phyloP scores from a whole-genome alignment of 2,888 invertebrate species.

The Leptarthrus brevirostris region DNA sequence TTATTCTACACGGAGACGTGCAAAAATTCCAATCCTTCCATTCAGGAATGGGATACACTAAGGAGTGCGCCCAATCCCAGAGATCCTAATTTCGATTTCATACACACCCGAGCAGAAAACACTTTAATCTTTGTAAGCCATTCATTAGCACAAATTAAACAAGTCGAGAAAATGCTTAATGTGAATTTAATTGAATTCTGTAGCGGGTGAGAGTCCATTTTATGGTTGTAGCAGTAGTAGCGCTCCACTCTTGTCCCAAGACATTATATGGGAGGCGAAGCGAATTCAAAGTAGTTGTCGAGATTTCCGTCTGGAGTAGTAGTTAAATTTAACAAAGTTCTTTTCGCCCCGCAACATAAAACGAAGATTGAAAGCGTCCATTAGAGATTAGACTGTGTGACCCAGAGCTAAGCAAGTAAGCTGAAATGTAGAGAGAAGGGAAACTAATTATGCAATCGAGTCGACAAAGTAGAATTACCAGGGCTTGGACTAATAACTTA shows the following conservation, averaged over 20 bases:
- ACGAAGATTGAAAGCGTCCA: not conserved
- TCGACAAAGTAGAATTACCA: conserved; percentile 2
- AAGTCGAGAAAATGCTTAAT: conserved; percentile 24
- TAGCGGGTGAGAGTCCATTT: not conserved
- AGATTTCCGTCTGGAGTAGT: too few relatives aligned
- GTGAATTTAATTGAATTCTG: conserved; percentile 41
- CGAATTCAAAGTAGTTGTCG: conserved; percentile 6
- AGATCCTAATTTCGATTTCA: conserved; percentile 1
- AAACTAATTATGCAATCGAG: conserved; percentile 9
- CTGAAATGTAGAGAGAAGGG: not conserved
- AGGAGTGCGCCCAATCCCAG: not conserved
- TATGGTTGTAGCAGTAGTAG: not conserved
- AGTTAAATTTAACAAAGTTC: not conserved
- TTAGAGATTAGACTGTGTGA: not conserved
- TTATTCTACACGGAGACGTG: not conserved
- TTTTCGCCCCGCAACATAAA: not conserved
- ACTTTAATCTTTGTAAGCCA: conserved; percentile 25
- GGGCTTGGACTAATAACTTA: not conserved
- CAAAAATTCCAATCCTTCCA: too few relatives aligned
- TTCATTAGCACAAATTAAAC: conserved; percentile 39
- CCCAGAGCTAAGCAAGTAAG: too few relatives aligned
- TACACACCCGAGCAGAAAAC: conserved; percentile 17
- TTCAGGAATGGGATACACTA: not conserved
- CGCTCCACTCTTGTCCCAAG: not conserved
- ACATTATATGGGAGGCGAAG: not conserved